Conservation (phyloP, 2,888 invertebrate species). For the Ochropacha duplaris region DNA sequence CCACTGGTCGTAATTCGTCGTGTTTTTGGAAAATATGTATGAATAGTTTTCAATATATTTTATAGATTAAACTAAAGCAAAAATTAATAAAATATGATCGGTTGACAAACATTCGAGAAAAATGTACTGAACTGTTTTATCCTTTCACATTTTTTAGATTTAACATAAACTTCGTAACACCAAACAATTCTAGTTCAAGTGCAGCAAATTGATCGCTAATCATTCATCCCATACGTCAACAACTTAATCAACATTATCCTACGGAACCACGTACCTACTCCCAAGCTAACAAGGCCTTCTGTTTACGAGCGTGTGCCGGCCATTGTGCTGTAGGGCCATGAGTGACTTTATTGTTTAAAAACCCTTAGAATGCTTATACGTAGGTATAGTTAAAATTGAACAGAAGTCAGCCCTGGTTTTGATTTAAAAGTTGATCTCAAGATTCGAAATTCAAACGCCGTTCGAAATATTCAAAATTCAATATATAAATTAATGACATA, state of each 20-base stretch:
- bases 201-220: not conserved
- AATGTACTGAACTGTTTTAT: too few species aligned
- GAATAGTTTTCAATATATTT: too few species aligned
- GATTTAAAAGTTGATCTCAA: not conserved
- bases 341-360: slow-evolving; percentile 59
- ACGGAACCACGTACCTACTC: slow-evolving; percentile 40
- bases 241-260: slow-evolving; percentile 14
- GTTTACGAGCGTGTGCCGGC: slow-evolving; percentile 45
- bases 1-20: too few species aligned
- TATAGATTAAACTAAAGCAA: too few species aligned
- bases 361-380: not conserved
- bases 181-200: not conserved
- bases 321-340: slow-evolving; percentile 54
- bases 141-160: too few species aligned
- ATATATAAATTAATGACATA: too few species aligned
- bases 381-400: not conserved
- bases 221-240: slow-evolving; percentile 11
- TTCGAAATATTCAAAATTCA: not conserved
- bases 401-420: not conserved
- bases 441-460: not conserved
- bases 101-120: too few species aligned
- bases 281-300: slow-evolving; percentile 27
- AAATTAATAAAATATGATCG: too few species aligned
- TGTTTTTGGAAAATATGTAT: too few species aligned
- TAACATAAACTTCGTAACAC: not conserved